Base-by-base conservation (phyloP, 1,140 invertebrate genomes). In the Cherax destructor region DNA sequence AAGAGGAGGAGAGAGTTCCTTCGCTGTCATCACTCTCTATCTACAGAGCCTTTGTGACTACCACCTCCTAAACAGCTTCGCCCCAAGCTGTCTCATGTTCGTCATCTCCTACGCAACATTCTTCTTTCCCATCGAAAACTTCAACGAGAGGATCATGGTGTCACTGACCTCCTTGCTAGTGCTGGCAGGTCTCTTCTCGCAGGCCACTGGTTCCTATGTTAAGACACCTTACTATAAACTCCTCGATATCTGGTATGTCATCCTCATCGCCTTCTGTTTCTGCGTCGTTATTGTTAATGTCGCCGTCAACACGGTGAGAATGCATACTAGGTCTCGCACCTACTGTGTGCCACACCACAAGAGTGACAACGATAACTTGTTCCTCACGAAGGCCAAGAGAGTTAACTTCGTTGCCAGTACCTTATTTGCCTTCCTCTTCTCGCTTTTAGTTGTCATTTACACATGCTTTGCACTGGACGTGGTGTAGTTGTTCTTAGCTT, bases 191-290 rank as follows among this genome's bases (percentile, higher is more conserved):
- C 52, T 86, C 6, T 86, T 86, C 49, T 49, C 83, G 4, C 83
- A 86, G 18, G 83, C 83, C 5, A 76, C 69, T 2, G 41, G 56
- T 49, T 52, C 69, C 47, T 86, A 86, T n/a, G 72, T 86, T 4
- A 86, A 56, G 50, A 86, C 83, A 13, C 83, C 83, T 1, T 86
- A 86, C 49, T 86, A 52, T 18, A 86, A 86, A 18, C 50, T 86
- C 0, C 24, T 86, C 4, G 83, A 86, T 30, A 49, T 86, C 49
- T 86, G 83, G 83, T 86, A 86, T 24, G 69, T 50, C 3, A 21
- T 9, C 7, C 69, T 86, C 10, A 76, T 86, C 72, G 7, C 18
- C 4, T 21, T 86, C 24, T 76, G 83, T 50, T 86, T 74, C 50
- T 4, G 11, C 13, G 72, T 86, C 11, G 83, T 86, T 16, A 86